These are phyloP conservation scores for Papilio aristodemus DNA, from an alignment of 1,140 invertebrate species.

Conservation along the genomic window DNA sequence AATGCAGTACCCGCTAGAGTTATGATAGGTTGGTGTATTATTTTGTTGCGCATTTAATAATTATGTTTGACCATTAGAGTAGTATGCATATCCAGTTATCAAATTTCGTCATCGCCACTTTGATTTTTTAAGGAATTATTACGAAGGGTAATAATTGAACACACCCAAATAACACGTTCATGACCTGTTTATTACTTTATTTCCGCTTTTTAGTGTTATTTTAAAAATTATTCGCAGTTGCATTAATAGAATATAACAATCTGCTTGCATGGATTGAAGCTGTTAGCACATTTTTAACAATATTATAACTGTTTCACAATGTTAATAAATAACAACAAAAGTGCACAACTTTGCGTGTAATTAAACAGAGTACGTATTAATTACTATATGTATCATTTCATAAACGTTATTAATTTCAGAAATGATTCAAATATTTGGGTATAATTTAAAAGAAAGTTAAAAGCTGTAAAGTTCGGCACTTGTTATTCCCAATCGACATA, in stretches of 20 bases:
- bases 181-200: constrained; percentile 14
- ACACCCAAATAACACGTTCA: neutral
- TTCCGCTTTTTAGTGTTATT: constrained; percentile 10
- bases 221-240: neutral
- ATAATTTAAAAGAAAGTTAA: no score
- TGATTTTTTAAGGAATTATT: neutral
- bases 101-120: constrained; percentile 17
- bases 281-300: neutral
- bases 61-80: constrained; percentile 30
- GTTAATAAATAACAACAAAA: neutral
- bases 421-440: no score
- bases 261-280: neutral
- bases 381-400: no score
- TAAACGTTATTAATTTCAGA: no score
- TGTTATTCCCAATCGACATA: neutral
- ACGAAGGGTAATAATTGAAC: neutral
- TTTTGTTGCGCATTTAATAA: constrained; percentile 44
- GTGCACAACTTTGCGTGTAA: constrained; percentile 6
- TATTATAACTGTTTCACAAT: neutral
- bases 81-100: constrained; percentile 13
- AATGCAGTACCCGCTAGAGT: constrained; percentile 96
- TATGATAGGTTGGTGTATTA: constrained; percentile 89
- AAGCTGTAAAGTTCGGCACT: constrained; percentile 4
- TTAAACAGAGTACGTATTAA: neutral
- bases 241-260: neutral